These are phyloP conservation scores for Jordanella pulchra DNA, from an alignment of 2,797 vertebrate species.

Conservation along the genomic window DNA sequence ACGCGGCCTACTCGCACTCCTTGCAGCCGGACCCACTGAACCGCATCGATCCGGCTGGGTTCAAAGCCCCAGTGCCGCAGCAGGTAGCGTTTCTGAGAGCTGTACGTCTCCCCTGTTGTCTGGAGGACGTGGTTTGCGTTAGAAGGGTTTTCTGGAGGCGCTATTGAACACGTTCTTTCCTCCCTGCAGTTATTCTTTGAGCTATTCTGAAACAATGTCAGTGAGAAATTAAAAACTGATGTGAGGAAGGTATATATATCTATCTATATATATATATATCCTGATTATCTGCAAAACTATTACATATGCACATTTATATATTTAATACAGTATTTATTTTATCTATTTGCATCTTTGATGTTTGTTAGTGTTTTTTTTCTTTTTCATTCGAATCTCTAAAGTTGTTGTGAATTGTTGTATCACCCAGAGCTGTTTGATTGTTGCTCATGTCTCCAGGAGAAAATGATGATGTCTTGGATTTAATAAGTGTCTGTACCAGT, in stretches of 20 bases:
- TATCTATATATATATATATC: too few relatives aligned
- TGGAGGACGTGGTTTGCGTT: constrained; percentile 84
- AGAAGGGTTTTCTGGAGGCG: constrained; percentile 84
- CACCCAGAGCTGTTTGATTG: constrained; percentile 68
- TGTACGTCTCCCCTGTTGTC: constrained; percentile 84
- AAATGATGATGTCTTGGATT: constrained; percentile 43
- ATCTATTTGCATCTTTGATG: constrained; percentile 61
- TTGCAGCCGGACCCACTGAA: constrained; percentile 87
- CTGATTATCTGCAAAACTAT: constrained; percentile 51
- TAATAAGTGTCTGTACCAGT: constrained; percentile 71
- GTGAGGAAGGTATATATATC: constrained; percentile 71
- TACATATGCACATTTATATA: constrained; percentile 48
- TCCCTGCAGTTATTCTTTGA: constrained; percentile 52
- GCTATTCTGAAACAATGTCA: constrained; percentile 53
- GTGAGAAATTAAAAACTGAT: constrained; percentile 56
- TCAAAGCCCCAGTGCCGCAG: constrained; percentile 89
- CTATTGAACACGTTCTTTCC: constrained; percentile 71
- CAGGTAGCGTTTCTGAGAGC: constrained; percentile 91
- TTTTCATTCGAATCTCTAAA: constrained; percentile 44
- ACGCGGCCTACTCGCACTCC: constrained; percentile 82
- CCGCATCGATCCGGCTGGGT: constrained; percentile 93
- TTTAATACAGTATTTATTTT: constrained; percentile 70
- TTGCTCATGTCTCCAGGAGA: constrained; percentile 56
- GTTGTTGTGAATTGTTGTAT: constrained; percentile 71
- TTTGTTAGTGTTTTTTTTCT: constrained; percentile 59